Base-by-base conservation (phyloP, 2,797 vertebrate species). In the Darevskia nairensis region DNA sequence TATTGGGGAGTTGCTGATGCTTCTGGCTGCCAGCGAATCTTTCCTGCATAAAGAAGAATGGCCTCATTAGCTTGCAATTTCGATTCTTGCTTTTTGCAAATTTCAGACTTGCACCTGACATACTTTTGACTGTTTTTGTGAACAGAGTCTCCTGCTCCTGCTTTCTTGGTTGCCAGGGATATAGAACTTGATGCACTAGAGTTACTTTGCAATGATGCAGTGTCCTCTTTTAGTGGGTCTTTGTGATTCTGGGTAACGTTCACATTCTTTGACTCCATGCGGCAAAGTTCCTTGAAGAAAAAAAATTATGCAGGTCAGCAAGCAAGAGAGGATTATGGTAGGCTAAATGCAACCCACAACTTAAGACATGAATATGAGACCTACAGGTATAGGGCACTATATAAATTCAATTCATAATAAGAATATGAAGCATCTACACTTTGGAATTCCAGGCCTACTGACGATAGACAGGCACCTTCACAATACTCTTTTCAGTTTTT, bases 271-370 rank as follows among this genome's bases (percentile, higher is more conserved):
- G 96, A 95, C 88, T 99, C 98, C 21, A 97, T 87, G 92, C 74
- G 94, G 92, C 97, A 97, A 84, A 97, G 92, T 90, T 99, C 98
- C 99, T 99, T 74, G 91, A 39, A 81, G 93, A 96, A 85, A 44
- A 44, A 29, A 90, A 4, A 4, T 75, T 32, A 79, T 35, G 25
- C 29, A 64, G 59, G 39, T 25, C 41, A 78, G 21, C 25, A 46
- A 68, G 66, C 7, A 69, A 77, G 8, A 29, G n/a, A 13, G 50
- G 50, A 21, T 7, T 59, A 50, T 21, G 29, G 78, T 23, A 8
- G 27, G 13, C 41, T 39, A 69, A 55, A 55, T n/a, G 55, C 11
- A 46, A 10, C 9, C 29, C 66, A 29, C 5, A 80, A 46, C 25
- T 68, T 39, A 71, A 3, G 25, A 27, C 8, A 39, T 35, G 72